phyloP scores from a whole-genome alignment of 2,797 vertebrate genomes.

The Chaunax sp. region DNA sequence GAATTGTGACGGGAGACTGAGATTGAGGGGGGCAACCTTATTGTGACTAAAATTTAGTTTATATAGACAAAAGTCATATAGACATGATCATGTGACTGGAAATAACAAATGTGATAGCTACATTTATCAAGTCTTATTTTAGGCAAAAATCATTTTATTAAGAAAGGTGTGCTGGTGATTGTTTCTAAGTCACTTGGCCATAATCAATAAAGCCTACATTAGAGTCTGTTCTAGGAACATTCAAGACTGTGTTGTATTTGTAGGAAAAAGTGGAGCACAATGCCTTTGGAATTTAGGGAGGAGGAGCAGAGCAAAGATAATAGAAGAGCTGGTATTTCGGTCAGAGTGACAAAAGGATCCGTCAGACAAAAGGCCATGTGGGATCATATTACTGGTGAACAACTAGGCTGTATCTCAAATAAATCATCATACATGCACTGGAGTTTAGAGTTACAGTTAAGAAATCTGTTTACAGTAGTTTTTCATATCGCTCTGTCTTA shows the following conservation, averaged over 20 bases:
- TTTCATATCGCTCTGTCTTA: neutral
- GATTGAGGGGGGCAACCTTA: neutral
- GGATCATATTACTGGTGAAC: slow-evolving; percentile 72
- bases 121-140: neutral
- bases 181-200: neutral
- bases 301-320: slow-evolving; percentile 63
- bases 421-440: slow-evolving; percentile 3
- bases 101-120: neutral
- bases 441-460: slow-evolving; percentile 3
- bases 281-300: slow-evolving; percentile 75
- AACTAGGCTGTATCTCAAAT: slow-evolving; percentile 16
- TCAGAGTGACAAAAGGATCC: slow-evolving; percentile 74
- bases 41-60: neutral
- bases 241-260: slow-evolving; percentile 19
- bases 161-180: neutral
- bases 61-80: neutral
- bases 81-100: neutral
- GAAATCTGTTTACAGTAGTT: slow-evolving; percentile 1
- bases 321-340: slow-evolving; percentile 72
- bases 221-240: slow-evolving; percentile 1
- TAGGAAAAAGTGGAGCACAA: slow-evolving; percentile 29
- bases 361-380: slow-evolving; percentile 67
- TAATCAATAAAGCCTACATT: neutral
- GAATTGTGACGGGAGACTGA: slow-evolving; percentile 4
- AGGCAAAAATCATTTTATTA: neutral